A percentile compares a stretch with the other conserved stretches of the same genome.
Conservation (phyloP, 2,888 invertebrate genomes). For the Schizotus pectinicornis region DNA sequence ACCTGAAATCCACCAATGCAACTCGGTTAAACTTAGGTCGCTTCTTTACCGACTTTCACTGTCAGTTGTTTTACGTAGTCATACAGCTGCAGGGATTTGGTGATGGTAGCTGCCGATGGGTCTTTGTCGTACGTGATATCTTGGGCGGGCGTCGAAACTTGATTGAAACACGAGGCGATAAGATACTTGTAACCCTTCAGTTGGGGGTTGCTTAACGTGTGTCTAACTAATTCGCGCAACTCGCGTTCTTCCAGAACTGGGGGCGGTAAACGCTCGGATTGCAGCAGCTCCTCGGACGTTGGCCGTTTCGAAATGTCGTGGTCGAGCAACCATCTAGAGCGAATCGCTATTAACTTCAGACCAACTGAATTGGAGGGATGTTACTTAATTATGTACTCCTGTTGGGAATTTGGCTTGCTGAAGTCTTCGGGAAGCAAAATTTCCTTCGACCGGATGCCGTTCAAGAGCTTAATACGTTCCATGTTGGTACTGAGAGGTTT, state of each 20-base stretch:
- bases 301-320: slow-evolving; percentile 87
- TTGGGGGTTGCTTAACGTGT: slow-evolving; percentile 81
- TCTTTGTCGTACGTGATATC: slow-evolving; percentile 85
- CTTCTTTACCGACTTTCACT: slow-evolving; percentile 39
- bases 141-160: slow-evolving; percentile 61
- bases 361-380: too few relatives aligned
- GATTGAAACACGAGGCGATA: slow-evolving; percentile 66
- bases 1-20: slow-evolving; percentile 51
- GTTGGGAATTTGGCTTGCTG: slow-evolving; percentile 62
- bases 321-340: slow-evolving; percentile 71
- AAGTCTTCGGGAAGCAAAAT: slow-evolving; percentile 76
- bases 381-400: slow-evolving; percentile 64
- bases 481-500: slow-evolving; percentile 83
- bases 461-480: slow-evolving; percentile 84
- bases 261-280: slow-evolving; percentile 84
- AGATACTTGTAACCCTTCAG: slow-evolving; percentile 79
- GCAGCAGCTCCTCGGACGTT: slow-evolving; percentile 82
- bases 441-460: slow-evolving; percentile 72
- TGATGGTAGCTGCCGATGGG: slow-evolving; percentile 55
- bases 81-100: slow-evolving; percentile 56
- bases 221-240: slow-evolving; percentile 79
- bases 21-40: background rate
- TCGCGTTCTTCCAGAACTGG: slow-evolving; percentile 86
- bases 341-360: too few relatives aligned
- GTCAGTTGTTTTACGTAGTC: slow-evolving; percentile 56